Base-by-base conservation (phyloP, 1,140 invertebrate species). In the Drosophila ambigua region DNA sequence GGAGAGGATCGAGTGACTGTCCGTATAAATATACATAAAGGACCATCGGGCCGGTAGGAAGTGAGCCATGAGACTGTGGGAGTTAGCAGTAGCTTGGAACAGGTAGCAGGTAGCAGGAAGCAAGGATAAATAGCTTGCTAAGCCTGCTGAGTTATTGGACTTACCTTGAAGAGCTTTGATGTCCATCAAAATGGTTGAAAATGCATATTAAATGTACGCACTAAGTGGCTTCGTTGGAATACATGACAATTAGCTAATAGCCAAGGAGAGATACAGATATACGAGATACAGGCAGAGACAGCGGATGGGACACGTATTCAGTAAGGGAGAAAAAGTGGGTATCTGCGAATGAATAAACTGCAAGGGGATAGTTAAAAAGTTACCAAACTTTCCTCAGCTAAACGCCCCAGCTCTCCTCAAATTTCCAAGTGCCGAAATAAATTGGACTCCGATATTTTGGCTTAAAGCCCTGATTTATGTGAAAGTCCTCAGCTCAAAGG, bases 231-330 rank as follows among this genome's bases (percentile, higher is more conserved):
- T 46, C 60, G 13, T 31, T 45, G 26, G 35, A 64, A 64, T 45
- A 13, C 53, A 24, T 45, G 26, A 58, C 62, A 65, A 65, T 58
- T 65, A 65, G 54, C 62, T 65, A 63, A 63, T 54, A 63, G 60
- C 35, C 35, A 6, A 23, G 16, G 13, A 7, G 24, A 13, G 31
- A 2, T 7, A 28, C 5, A 6, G 23, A 45, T 24, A 45, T 6
- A n/a, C 20, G 39, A 28, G 8, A 7, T 20, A 20, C 20, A 20
- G 20, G 20, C 20, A 20, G 20, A 20, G 20, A 20, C 20, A 20
- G 20, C 20, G 20, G 2, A 20, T 20, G 1, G 2, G 20, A 20
- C 20, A 20, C 20, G 2, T 20, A 20, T 20, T 20, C 1, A 20
- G 0, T 20, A 20, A 20, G 20, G 20, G 20, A 16, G 16, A 16